Base-by-base conservation (phyloP, 2,888 invertebrate genomes). In the Cylloceria caligata region DNA sequence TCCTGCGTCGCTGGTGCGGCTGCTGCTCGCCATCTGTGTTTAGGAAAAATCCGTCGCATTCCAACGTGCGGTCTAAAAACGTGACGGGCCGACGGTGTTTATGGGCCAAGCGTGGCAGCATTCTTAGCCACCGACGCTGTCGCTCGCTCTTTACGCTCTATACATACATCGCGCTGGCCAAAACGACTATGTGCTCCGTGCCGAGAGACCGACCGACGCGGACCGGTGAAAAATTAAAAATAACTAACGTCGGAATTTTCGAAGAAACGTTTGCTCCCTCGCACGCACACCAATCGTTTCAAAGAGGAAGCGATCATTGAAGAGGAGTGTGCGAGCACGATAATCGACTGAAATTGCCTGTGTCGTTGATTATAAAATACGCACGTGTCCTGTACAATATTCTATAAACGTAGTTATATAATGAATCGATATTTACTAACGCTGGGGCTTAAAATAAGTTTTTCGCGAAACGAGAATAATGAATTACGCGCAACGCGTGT, bases 21-120 rank as follows among this genome's bases (percentile, higher is more conserved):
- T 90, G 91, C 91, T 91, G 91, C 88, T 90, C 86, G 88, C 89
- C 90, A 91, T 89, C 90, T 90, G 91, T 88, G 89, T 89, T 90
- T 90, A 88, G 89, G 83, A 90, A 90, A 91, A 90, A 91, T 91
- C 88, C 86, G 87, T 89, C 86, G 85, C 88, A 88, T 89, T 86
- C 88, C 84, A 78, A 68, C 55, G 77, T 85, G 82, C 81, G 81
- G 83, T 84, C 88, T 87, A 88, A 89, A 89, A 88, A 87, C 87
- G 88, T 84, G 85, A 80, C 80, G 68, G 74, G 45, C 77, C 83
- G 81, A 80, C 81, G 73, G 80, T 85, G 84, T 87, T 87, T 87
- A 87, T 86, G 86, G 86, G 62, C 83, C 83, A 79, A 60, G 60
- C 60, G 64, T 74, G 69, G 80, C 69, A 80, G 55, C 30, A 57